Evolutionary conservation across 2,113 vertebrate genomes (phyloP).

Genomic region (Carollia perspicillata): DNA sequence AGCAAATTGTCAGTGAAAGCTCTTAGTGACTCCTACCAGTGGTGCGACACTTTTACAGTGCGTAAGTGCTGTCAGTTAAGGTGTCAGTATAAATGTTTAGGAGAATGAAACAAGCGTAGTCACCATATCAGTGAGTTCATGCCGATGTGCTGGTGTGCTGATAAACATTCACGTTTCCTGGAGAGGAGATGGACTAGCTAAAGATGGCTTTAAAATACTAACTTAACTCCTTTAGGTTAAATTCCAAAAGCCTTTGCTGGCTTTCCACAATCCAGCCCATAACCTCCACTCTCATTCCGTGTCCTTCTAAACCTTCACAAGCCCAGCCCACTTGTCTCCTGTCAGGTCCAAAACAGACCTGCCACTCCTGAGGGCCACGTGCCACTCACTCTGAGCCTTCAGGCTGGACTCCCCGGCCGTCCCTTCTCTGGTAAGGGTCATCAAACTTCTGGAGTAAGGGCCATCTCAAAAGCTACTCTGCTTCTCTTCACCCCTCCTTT

Average conservation of each 20-base stretch:
- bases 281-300: not conserved
- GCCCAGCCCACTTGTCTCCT: not conserved
- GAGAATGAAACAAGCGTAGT: not conserved
- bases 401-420: not conserved
- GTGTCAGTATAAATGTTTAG: not conserved
- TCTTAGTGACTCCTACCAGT: not conserved
- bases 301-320: not conserved
- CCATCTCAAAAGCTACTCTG: not conserved
- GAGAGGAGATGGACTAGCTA: not conserved
- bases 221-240: not conserved
- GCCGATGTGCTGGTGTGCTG: not conserved
- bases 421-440: not conserved
- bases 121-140: not conserved
- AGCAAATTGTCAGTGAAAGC: not conserved
- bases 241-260: not conserved
- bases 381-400: not conserved
- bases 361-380: not conserved
- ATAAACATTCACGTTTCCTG: not conserved
- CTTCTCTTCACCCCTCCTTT: not conserved
- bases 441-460: not conserved
- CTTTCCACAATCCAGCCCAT: not conserved
- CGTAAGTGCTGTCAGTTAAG: not conserved
- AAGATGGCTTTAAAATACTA: not conserved
- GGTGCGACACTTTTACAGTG: not conserved
- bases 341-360: not conserved